Evolutionary conservation across 2,113 vertebrate species (phyloP).

Genomic region (Brachyhypopomus gauderio): DNA sequence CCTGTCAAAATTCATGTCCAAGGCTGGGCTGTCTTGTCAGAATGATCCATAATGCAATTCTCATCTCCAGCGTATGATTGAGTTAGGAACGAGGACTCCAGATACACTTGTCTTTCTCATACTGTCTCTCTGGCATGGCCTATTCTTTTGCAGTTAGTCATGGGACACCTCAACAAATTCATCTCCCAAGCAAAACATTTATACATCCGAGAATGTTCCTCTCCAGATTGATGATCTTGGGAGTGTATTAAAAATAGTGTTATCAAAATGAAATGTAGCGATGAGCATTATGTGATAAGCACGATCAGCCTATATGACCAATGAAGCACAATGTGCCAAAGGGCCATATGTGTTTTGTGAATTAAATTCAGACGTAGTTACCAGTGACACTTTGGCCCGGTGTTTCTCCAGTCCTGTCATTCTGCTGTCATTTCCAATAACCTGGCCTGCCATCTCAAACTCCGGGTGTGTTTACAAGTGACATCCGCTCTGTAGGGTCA

Average conservation of each 20-base stretch:
- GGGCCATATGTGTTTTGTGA: background rate
- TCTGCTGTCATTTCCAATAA: constrained; percentile 36
- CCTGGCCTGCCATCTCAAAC: constrained; percentile 22
- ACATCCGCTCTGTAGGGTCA: constrained; percentile 39
- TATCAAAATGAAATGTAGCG: constrained; percentile 5
- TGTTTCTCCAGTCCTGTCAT: constrained; percentile 22
- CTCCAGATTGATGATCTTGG: constrained; percentile 40
- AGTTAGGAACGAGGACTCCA: constrained; percentile 65
- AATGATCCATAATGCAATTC: constrained; percentile 71
- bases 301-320: background rate
- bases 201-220: constrained; percentile 15
- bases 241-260: constrained; percentile 36
- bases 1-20: constrained; percentile 64
- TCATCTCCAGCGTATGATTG: constrained; percentile 64
- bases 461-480: constrained; percentile 41
- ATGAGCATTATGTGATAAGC: constrained; percentile 2
- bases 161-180: constrained; percentile 64
- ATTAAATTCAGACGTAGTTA: constrained; percentile 27
- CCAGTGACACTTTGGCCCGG: constrained; percentile 11
- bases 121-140: constrained; percentile 64
- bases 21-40: constrained; percentile 65
- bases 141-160: constrained; percentile 68
- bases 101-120: constrained; percentile 64
- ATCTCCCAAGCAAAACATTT: constrained; percentile 61
- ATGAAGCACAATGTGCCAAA: background rate